Conservation (phyloP, 2,888 invertebrate genomes). For the Salticus scenicus region DNA sequence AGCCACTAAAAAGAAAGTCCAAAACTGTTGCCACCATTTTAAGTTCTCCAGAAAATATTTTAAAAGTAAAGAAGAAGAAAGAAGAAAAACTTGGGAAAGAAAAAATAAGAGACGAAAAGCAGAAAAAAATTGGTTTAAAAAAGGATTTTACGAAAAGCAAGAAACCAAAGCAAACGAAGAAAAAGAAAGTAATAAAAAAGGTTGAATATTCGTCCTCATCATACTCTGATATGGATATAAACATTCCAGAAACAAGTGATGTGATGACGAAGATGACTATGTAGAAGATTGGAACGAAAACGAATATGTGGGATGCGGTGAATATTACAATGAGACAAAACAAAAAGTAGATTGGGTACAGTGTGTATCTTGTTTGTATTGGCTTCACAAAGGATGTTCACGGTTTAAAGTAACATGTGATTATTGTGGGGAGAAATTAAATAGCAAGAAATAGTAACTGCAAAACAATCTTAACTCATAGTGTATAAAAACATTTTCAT, state of each 20-base stretch:
- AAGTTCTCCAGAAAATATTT: neutral
- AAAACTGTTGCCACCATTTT: neutral
- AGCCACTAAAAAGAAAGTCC: neutral
- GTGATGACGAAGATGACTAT: neutral
- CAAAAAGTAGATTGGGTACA: neutral
- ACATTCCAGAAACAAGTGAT: neutral
- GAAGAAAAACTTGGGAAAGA: neutral
- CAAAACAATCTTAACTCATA: constrained; percentile 2
- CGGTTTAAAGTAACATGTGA: neutral
- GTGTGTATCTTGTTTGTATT: neutral
- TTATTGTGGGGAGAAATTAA: constrained; percentile 6
- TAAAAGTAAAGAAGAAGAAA: neutral
- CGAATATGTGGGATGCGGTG: neutral
- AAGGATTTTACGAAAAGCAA: neutral
- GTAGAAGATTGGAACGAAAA: neutral
- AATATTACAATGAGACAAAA: neutral
- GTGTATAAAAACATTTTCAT: constrained; percentile 3
- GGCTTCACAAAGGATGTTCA: neutral
- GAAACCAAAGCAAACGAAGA: neutral
- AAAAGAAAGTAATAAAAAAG: neutral
- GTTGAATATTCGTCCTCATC: neutral
- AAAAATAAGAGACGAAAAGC: neutral
- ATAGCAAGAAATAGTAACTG: constrained; percentile 15
- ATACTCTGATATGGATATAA: neutral
- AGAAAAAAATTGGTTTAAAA: neutral